Evolutionary conservation across 2,888 invertebrate species (phyloP), one percentile per base, ranked within the genome.

Genomic region (Drosophila kanekoi): DNA sequence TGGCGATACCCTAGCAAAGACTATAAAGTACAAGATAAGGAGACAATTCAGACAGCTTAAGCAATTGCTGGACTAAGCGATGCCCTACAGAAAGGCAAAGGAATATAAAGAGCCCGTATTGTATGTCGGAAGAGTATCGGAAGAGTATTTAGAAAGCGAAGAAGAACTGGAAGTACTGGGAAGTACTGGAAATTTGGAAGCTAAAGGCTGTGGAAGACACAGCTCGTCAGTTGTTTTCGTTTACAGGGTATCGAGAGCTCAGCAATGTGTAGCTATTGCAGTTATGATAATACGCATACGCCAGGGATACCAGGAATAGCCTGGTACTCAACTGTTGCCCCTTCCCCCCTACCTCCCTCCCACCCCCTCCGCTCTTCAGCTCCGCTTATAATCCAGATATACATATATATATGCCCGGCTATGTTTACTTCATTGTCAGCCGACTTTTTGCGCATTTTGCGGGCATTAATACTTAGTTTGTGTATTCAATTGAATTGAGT

Each of bases 401-500:
- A 6, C 13, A 28, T 11, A 13, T 23, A 3, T 52, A 38, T 1
- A 32, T 57, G 13, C 43, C 1, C 18, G 18, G 18, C 33, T 62
- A 28, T 61, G n/a, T 47, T 52, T 60, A 56, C 59, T 74, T 72
- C 76, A 79, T 79, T 82, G 83, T 63, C 83, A 66, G 60, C 59
- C 59, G 65, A 57, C 52, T 44, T 63, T 67, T 63, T 61, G 64
- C 47, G 58, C 43, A 32, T 53, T 54, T 61, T 53, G 37, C 61
- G 40, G 54, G 33, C 38, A 56, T 45, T 54, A 23, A 33, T 40
- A 14, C n/a, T 62, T 65, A 48, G 65, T 57, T 71, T 71, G 72
- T 74, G 47, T 67, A 77, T 79, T 81, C 82, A 81, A 79, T 77
- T 52, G 67, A 77, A 78, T 81, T 81, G 75, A 66, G 73, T 68